These are phyloP conservation scores for Mesopsocus fuscifrons DNA, from an alignment of 2,888 invertebrate genomes.

Conservation along the genomic window DNA sequence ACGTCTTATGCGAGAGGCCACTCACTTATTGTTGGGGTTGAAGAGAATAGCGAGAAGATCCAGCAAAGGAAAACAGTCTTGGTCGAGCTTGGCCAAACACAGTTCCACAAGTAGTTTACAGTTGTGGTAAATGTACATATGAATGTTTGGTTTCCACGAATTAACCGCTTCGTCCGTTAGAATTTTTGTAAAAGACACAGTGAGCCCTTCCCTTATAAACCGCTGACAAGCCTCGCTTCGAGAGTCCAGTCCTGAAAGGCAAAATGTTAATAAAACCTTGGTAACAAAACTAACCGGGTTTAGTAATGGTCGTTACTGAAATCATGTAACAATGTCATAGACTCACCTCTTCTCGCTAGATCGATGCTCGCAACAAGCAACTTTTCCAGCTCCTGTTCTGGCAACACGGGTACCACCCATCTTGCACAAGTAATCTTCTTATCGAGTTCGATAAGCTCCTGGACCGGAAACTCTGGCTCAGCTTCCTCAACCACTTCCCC, in stretches of 20 bases:
- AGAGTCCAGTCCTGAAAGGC: slow-evolving; percentile 54
- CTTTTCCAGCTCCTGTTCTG: slow-evolving; percentile 88
- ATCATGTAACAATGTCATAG: too few relatives aligned
- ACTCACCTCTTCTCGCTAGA: too few relatives aligned
- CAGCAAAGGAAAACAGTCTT: slow-evolving; percentile 81
- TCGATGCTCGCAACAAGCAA: slow-evolving; percentile 77
- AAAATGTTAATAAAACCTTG: not conserved
- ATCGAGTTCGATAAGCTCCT: slow-evolving; percentile 72
- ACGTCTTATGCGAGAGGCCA: too few relatives aligned
- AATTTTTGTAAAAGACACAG: slow-evolving; percentile 88
- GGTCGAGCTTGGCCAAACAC: slow-evolving; percentile 73
- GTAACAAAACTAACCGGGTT: too few relatives aligned
- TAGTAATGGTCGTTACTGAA: too few relatives aligned
- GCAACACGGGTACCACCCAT: slow-evolving; percentile 94
- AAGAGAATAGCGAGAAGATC: slow-evolving; percentile 84
- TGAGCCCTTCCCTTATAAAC: slow-evolving; percentile 87
- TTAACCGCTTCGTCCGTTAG: slow-evolving; percentile 94
- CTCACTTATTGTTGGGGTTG: slow-evolving; percentile 88
- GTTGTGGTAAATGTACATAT: slow-evolving; percentile 84
- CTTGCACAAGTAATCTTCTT: slow-evolving; percentile 91
- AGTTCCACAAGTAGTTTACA: slow-evolving; percentile 83
- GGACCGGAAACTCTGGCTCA: slow-evolving; percentile 65
- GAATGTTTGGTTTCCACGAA: slow-evolving; percentile 95
- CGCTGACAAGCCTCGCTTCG: slow-evolving; percentile 80
- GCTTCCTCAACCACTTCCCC: slow-evolving; percentile 24